Percentiles rank a stretch among this genome's conserved stretches.
These are phyloP conservation scores for Chrysolophus pictus DNA, from an alignment of 2,797 vertebrate species.

Conservation along the genomic window DNA sequence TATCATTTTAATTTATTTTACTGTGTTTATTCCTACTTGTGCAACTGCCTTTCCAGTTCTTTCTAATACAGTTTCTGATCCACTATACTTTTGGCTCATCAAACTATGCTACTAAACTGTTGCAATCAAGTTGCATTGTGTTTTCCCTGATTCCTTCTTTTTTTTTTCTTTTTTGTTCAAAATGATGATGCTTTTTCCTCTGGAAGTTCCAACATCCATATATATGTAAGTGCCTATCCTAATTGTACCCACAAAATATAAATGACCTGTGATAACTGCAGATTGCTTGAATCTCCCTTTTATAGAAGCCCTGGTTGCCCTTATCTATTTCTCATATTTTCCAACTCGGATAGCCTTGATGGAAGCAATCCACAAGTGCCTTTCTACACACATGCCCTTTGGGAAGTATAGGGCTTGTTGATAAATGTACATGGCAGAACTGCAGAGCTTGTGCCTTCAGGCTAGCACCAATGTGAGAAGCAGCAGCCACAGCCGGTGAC, in stretches of 20 bases:
- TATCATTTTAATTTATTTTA: background rate
- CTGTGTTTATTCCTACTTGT: background rate
- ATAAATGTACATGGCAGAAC: background rate
- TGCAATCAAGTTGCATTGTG: background rate
- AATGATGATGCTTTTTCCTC: background rate
- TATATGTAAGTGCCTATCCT: fast-evolving
- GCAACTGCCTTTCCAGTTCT: background rate
- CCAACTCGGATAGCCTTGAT: background rate
- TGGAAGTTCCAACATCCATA: background rate
- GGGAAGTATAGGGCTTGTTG: background rate
- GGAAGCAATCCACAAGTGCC: fast-evolving
- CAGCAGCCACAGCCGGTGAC: background rate
- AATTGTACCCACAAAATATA: background rate
- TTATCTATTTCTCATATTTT: background rate
- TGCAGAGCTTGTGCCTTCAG: background rate
- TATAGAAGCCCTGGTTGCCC: background rate
- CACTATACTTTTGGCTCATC: background rate
- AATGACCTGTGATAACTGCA: background rate
- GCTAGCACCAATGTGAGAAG: background rate
- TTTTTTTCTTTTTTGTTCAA: background rate
- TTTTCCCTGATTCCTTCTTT: background rate
- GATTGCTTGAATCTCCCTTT: background rate
- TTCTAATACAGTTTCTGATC: background rate
- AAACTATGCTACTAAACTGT: background rate
- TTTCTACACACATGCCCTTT: fast-evolving